Evolutionary conservation across 2,888 invertebrate genomes (phyloP), one percentile per base, ranked within the genome.

Genomic region (Lamellibrachia columna): DNA sequence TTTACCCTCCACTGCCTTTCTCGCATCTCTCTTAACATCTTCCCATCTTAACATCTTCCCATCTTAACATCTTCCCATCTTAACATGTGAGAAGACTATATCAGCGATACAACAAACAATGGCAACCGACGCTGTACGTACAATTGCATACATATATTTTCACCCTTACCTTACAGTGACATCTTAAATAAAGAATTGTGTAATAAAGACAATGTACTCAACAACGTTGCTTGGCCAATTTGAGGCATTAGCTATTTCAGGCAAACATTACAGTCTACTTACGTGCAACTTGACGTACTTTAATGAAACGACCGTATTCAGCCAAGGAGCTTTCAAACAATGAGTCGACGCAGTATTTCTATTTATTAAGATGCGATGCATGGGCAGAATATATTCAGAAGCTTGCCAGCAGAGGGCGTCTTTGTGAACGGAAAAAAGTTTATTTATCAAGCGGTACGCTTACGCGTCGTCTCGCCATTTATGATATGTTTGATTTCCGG

Each of bases 401-500:
- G n/a, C 22, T n/a, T 75, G 75, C n/a, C 75, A n/a, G 6, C 75
- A 75, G 75, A 22, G 75, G 75, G 75, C 75, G 75, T 22, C 22
- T 75, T 11, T 75, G 75, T 22, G 22, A 3, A 75, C 75, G 75
- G 75, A 75, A 75, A 75, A 75, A 75, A n/a, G 15, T 75, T 75
- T 75, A 75, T 75, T 75, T 75, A 75, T 75, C 75, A 75, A 75
- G 75, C 75, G 15, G 22, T 75, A 22, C 75, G 75, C 22, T 75
- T 75, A 75, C 75, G 75, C 75, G 15, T 75, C 75, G 75, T 22
- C 75, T 75, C 75, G 75, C n/a, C 75, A 22, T 75, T 75, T 75
- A 75, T 75, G 75, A 75, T 15, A 75, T 75, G 75, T 75, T 75
- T n/a, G 75, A n/a, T 75, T 75, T 75, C 75, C 75, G 75, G 75